A percentile compares a stretch with the other conserved stretches of the same genome.
Evolutionary conservation across 2,797 vertebrate genomes (phyloP).

Genomic region (Coregonus sp.): DNA sequence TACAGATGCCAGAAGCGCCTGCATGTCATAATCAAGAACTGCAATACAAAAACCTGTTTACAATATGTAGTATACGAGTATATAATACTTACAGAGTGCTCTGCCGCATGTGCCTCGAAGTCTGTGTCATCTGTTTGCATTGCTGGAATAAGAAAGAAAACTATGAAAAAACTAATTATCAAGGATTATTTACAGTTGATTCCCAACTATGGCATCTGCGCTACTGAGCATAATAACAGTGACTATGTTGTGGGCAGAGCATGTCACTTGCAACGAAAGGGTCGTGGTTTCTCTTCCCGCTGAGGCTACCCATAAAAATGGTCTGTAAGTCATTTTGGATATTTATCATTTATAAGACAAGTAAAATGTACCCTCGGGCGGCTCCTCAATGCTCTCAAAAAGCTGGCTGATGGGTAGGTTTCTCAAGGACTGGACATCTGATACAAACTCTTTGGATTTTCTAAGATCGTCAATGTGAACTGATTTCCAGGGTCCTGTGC

Average conservation of each 20-base stretch:
- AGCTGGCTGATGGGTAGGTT: constrained; percentile 87
- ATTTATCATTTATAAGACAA: too few species aligned
- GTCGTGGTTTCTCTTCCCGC: too few species aligned
- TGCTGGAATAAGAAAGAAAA: constrained; percentile 50
- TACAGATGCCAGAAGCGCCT: neutral
- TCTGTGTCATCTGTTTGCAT: constrained; percentile 73
- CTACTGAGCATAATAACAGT: neutral
- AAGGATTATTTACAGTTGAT: neutral
- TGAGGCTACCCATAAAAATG: too few species aligned
- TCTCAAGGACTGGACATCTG: constrained; percentile 85
- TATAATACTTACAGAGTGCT: constrained; percentile 15
- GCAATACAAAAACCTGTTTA: neutral
- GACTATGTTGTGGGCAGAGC: too few species aligned
- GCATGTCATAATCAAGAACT: neutral
- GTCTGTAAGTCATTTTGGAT: too few species aligned
- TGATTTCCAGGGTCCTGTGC: constrained; percentile 87
- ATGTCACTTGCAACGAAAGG: too few species aligned
- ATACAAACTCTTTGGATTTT: constrained; percentile 82
- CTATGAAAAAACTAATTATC: neutral
- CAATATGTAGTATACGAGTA: too few species aligned
- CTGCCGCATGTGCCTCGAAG: constrained; percentile 22
- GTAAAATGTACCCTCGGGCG: constrained; percentile 60
- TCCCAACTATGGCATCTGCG: neutral
- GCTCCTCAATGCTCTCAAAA: constrained; percentile 69
- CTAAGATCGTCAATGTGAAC: constrained; percentile 94